These are phyloP conservation scores for Wiebesia pumilae DNA, from an alignment of 1,140 invertebrate genomes.

Conservation along the genomic window DNA sequence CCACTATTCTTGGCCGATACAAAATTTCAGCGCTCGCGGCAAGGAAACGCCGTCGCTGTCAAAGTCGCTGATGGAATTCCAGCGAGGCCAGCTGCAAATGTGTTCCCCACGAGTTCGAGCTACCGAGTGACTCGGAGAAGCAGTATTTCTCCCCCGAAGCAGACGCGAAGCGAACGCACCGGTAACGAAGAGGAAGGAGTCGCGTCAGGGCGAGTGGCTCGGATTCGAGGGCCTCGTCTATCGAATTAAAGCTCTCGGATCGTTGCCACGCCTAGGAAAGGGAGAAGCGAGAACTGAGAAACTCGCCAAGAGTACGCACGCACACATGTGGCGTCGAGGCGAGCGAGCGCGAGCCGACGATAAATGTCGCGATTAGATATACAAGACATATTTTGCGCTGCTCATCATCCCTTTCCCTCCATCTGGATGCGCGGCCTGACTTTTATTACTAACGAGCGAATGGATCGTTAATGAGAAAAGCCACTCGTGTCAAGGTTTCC, in stretches of 20 bases:
- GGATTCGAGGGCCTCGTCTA: too few relatives aligned
- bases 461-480: not conserved
- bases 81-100: not conserved
- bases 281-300: not conserved
- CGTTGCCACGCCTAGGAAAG: not conserved
- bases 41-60: not conserved
- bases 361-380: slow-evolving; percentile 20
- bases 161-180: not conserved
- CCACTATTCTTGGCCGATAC: not conserved
- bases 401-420: not conserved
- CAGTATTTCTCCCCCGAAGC: not conserved
- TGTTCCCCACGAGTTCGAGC: not conserved
- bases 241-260: not conserved
- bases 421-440: not conserved
- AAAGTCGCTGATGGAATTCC: not conserved
- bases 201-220: too few relatives aligned
- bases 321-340: too few relatives aligned
- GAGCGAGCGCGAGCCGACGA: not conserved
- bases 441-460: not conserved
- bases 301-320: not conserved
- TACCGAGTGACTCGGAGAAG: not conserved
- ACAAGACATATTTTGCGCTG: not conserved
- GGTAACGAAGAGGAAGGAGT: not conserved
- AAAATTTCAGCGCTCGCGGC: not conserved
- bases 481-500: not conserved